Evolutionary conservation across 2,797 vertebrate genomes (phyloP).

Genomic region (Megalops cyprinoides): DNA sequence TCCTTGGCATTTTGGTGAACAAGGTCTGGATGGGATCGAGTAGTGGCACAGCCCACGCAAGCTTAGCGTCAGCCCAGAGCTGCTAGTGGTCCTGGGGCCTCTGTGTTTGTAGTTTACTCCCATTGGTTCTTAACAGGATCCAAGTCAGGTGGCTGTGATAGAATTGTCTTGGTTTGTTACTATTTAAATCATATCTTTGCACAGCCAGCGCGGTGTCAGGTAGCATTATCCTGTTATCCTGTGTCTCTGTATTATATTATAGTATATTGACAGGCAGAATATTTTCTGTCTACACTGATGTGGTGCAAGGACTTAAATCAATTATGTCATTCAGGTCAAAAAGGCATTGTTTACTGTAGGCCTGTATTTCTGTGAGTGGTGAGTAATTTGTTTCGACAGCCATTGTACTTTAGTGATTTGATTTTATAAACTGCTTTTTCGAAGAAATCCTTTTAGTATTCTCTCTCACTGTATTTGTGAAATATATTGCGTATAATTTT

Average conservation of each 20-base stretch:
- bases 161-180: not conserved
- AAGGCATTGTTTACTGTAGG: not conserved
- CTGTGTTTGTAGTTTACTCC: not conserved
- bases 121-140: not conserved
- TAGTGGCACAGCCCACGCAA: too few species aligned
- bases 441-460: constrained; percentile 72
- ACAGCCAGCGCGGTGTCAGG: not conserved
- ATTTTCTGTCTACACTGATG: not conserved
- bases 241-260: too few species aligned
- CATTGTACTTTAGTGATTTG: not conserved
- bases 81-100: too few species aligned
- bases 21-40: too few species aligned
- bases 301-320: not conserved
- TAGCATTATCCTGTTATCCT: not conserved
- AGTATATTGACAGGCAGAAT: too few species aligned
- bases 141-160: too few species aligned
- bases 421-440: not conserved
- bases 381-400: not conserved
- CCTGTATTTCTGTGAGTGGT: not conserved
- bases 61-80: too few species aligned
- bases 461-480: constrained; percentile 65
- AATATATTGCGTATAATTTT: too few species aligned
- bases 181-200: not conserved
- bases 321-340: not conserved
- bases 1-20: too few species aligned